Percentiles rank a stretch among this genome's conserved stretches.
phyloP scores from a whole-genome alignment of 2,888 invertebrate genomes.

The Lepetodrilus schrolli region DNA sequence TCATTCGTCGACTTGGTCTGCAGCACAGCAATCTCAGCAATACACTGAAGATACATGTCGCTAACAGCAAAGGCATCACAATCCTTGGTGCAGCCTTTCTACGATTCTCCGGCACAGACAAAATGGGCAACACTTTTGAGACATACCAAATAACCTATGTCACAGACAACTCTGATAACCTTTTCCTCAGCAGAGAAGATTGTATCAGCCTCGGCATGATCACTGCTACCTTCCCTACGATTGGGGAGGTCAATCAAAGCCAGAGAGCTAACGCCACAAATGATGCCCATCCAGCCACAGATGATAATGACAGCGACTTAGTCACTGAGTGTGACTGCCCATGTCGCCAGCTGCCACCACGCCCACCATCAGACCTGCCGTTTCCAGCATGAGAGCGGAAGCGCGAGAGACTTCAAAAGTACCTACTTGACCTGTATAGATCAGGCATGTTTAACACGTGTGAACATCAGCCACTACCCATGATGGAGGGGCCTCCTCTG shows the following conservation, averaged over 20 bases:
- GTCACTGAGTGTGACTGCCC: constrained; percentile 32
- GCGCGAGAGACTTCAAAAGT: constrained; percentile 39
- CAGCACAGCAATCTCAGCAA: constrained; percentile 49
- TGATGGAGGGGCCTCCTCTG: constrained; percentile 49
- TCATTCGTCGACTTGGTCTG: constrained; percentile 47
- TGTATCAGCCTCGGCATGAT: constrained; percentile 52
- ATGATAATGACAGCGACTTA: neutral
- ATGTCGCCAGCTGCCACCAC: constrained; percentile 37
- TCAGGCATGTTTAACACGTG: constrained; percentile 60
- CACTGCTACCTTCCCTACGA: constrained; percentile 40
- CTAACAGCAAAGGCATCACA: constrained; percentile 49
- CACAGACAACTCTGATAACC: constrained; percentile 49
- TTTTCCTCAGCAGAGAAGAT: constrained; percentile 55
- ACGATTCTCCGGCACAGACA: constrained; percentile 40
- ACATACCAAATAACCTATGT: constrained; percentile 57
- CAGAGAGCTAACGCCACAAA: neutral
- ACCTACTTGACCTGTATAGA: constrained; percentile 47
- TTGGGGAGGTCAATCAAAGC: too few relatives aligned
- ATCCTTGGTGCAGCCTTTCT: constrained; percentile 55
- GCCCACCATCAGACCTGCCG: constrained; percentile 41
- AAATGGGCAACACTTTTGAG: constrained; percentile 35
- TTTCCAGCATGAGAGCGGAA: constrained; percentile 46
- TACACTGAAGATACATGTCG: constrained; percentile 56
- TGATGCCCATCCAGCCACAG: too few relatives aligned
- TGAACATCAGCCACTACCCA: constrained; percentile 51